These are phyloP conservation scores for Dendrolimus houi DNA, from an alignment of 2,888 invertebrate species.

Conservation along the genomic window DNA sequence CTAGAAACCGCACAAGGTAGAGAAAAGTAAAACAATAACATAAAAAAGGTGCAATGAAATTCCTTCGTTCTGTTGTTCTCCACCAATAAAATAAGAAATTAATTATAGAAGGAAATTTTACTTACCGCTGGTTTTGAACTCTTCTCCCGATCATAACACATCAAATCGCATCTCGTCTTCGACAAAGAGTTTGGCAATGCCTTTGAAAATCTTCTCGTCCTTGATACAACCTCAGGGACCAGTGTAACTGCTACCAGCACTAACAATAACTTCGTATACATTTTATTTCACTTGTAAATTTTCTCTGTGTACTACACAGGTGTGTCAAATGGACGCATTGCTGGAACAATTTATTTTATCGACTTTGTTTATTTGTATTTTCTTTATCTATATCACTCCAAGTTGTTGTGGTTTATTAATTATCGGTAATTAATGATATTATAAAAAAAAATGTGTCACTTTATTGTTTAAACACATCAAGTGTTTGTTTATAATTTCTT, in stretches of 20 bases:
- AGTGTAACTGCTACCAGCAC: conserved; percentile 34
- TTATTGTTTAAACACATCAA: too few species aligned
- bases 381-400: too few species aligned
- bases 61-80: too few species aligned
- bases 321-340: conserved; percentile 11
- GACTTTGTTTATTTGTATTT: too few species aligned
- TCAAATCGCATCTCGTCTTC: conserved; percentile 78
- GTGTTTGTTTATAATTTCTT: too few species aligned
- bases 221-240: conserved; percentile 33
- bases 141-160: conserved; percentile 64
- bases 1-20: too few species aligned
- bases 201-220: conserved; percentile 49
- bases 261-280: conserved; percentile 40
- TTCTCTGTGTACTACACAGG: conserved; percentile 1
- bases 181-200: conserved; percentile 69
- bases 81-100: too few species aligned
- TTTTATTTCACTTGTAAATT: conserved; percentile 15
- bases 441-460: too few species aligned
- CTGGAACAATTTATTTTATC: neutral
- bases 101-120: neutral
- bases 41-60: too few species aligned
- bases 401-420: too few species aligned
- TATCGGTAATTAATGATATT: too few species aligned
- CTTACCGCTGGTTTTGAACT: conserved; percentile 55
- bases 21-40: too few species aligned